Conservation (phyloP, 2,797 vertebrate genomes). For the Amblyopsis hoosieri region DNA sequence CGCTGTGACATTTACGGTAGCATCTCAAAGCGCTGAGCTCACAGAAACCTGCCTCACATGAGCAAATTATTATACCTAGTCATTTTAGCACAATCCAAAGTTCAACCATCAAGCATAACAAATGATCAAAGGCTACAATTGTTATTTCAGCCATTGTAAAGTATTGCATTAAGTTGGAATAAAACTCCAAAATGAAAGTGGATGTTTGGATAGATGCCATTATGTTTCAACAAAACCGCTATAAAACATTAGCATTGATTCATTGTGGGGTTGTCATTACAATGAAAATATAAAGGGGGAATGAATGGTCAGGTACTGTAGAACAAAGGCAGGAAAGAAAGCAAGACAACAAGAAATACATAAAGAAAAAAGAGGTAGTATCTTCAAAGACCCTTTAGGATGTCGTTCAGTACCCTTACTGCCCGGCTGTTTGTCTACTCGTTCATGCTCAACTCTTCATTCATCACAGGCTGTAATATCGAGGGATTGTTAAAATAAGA, state of each 20-base stretch:
- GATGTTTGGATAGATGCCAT: not conserved
- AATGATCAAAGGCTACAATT: not conserved
- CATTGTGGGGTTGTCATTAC: too few relatives aligned
- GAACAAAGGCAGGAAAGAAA: too few relatives aligned
- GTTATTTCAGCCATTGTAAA: not conserved
- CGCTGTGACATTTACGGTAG: conserved; percentile 21
- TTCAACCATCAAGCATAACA: conserved; percentile 11
- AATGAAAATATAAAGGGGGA: too few relatives aligned
- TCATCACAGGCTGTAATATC: conserved; percentile 34
- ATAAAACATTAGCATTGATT: not conserved
- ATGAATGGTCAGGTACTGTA: too few relatives aligned
- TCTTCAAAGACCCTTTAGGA: too few relatives aligned
- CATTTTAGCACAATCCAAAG: conserved; percentile 4
- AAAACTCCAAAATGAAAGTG: not conserved
- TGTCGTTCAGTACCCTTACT: too few relatives aligned
- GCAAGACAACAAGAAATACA: too few relatives aligned
- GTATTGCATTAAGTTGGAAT: not conserved
- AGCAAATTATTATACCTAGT: conserved; percentile 10
- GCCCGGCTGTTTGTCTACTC: too few relatives aligned
- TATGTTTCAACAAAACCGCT: not conserved
- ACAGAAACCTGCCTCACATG: not conserved
- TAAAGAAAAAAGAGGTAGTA: too few relatives aligned
- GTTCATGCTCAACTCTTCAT: conserved; percentile 3
- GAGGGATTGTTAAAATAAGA: conserved; percentile 9
- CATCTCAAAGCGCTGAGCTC: not conserved